These are phyloP conservation scores for Calosoma granatense DNA, from an alignment of 1,140 invertebrate genomes.

Conservation along the genomic window DNA sequence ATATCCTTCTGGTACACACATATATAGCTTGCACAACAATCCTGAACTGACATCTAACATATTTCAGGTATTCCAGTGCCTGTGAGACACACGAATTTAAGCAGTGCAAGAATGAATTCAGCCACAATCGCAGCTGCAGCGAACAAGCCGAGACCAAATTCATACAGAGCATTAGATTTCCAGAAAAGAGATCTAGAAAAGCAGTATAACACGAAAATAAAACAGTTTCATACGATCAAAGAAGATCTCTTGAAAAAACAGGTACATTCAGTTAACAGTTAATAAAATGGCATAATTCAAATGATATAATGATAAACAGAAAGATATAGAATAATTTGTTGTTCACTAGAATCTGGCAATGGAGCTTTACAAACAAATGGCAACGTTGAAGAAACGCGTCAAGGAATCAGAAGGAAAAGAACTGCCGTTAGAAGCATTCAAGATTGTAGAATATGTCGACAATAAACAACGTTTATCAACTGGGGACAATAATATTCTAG, in stretches of 20 bases:
- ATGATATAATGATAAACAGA: too few species aligned
- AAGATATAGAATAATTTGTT: too few species aligned
- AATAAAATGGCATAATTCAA: too few species aligned
- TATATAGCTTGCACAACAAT: too few species aligned
- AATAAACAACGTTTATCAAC: too few species aligned
- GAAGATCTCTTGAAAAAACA: background rate
- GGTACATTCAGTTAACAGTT: background rate
- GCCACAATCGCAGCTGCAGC: background rate
- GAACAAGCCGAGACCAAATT: background rate
- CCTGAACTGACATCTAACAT: too few species aligned
- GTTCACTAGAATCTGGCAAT: background rate
- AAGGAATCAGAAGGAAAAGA: background rate
- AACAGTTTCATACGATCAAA: background rate
- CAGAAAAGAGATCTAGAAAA: background rate
- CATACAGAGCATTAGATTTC: background rate
- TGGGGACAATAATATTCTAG: too few species aligned
- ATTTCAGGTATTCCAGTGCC: too few species aligned
- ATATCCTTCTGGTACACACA: too few species aligned
- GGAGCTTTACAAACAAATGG: background rate
- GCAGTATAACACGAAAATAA: background rate
- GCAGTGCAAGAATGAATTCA: background rate
- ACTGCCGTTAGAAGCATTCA: background rate
- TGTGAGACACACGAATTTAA: too few species aligned
- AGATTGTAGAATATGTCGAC: background rate
- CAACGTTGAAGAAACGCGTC: background rate